Base-by-base conservation (phyloP, 2,888 invertebrate genomes). In the Scaptomyza polygonia region DNA sequence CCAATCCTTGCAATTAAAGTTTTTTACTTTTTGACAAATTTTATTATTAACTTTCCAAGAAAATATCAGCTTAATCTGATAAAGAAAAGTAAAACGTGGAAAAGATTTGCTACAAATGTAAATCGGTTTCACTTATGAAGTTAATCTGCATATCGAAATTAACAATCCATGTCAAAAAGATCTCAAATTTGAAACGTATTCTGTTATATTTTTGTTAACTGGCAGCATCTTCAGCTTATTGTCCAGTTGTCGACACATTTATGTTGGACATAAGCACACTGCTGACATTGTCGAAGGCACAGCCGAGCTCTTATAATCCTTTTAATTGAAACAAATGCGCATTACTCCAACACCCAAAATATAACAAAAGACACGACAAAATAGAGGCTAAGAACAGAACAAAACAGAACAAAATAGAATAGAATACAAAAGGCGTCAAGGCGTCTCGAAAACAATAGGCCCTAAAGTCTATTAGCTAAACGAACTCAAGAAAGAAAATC, bases 251-350 rank as follows among this genome's bases (percentile, higher is more conserved):
- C 79, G 76, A 80, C 85, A 84, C 81, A 67, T 75, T 80, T 45
- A 49, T 44, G 45, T 47, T 44, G 32, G 67, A 55, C 65, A 69
- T 69, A 65, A 75, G 52, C 72, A 70, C 56, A 67, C 56, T 67
- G 72, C 78, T 65, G 58, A 63, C 81, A 80, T 59, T 57, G 45
- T 40, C 40, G 12, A 32, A n/a, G 53, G 56, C 43, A 63, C 55
- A 47, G 57, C 62, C 54, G 62, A 59, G 49, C 57, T 54, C 61
- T 54, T 32, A 11, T 71, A 86, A 84, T 78, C 84, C 86, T 80
- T 88, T 86, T 88, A 84, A 84, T 88, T 88, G 84, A 88, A 83
- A 84, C 84, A 88, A 84, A 84, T 84, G 78, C 65, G 55, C 63
- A 71, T 79, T 83, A 73, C 45, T 55, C 43, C 57, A 72, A 64